These are phyloP conservation scores for Psephotus haematonotus DNA, from an alignment of 2,113 vertebrate genomes.

Conservation along the genomic window DNA sequence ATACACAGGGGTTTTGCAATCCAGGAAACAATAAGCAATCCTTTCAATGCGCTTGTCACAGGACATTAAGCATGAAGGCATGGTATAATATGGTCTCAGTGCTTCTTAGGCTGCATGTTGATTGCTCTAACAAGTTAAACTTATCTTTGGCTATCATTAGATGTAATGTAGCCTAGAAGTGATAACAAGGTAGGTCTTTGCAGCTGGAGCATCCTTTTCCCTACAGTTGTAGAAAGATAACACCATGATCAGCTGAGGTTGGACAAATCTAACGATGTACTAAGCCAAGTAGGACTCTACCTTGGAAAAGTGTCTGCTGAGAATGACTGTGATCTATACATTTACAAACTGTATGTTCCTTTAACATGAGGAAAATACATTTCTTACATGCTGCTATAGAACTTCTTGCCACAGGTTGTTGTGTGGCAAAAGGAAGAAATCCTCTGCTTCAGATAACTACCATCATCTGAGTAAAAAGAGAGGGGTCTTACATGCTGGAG, in stretches of 20 bases:
- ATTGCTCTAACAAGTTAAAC: not conserved
- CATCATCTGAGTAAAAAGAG: not conserved
- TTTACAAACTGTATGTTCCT: not conserved
- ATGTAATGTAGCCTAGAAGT: not conserved
- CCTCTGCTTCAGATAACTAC: not conserved
- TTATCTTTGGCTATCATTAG: not conserved
- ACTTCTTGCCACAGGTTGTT: not conserved
- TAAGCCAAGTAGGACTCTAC: not conserved
- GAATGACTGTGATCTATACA: not conserved
- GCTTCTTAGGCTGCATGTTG: not conserved
- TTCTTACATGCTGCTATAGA: not conserved
- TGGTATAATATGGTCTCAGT: not conserved
- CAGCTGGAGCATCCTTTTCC: not conserved
- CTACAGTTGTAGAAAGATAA: not conserved
- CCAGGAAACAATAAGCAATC: not conserved
- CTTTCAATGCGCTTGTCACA: not conserved
- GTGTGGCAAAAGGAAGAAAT: not conserved
- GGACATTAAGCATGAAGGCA: not conserved
- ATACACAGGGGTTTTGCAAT: not conserved
- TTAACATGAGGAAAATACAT: not conserved
- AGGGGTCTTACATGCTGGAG: not conserved
- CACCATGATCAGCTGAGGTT: rapidly evolving
- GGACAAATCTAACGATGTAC: not conserved
- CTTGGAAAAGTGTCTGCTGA: not conserved
- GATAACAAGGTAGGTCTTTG: not conserved